These are phyloP conservation scores for Dendronephthya gigantea DNA, from an alignment of 64 coral and sea anemone species.

Conservation along the genomic window DNA sequence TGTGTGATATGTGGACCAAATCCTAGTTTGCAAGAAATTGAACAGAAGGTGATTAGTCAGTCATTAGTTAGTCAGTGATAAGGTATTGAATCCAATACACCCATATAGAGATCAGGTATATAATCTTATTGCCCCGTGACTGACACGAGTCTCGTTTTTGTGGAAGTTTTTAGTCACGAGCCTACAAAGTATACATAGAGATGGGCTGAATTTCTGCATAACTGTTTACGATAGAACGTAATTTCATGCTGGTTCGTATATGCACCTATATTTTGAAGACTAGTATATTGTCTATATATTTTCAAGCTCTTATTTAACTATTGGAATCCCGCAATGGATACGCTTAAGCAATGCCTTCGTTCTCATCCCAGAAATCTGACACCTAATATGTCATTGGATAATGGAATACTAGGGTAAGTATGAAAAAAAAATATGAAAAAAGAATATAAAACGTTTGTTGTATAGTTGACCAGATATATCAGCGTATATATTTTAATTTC, in stretches of 20 bases:
- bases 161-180: too few species aligned
- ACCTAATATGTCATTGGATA: constrained; percentile 63
- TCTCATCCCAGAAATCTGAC: constrained; percentile 83
- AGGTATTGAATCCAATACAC: not conserved
- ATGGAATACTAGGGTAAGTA: constrained; percentile 78
- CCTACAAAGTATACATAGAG: too few species aligned
- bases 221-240: too few species aligned
- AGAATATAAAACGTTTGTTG: too few species aligned
- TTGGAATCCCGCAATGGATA: constrained; percentile 69
- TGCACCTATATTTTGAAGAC: not conserved
- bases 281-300: not conserved
- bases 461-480: too few species aligned
- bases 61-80: not conserved
- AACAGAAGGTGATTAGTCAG: constrained; percentile 48
- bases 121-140: too few species aligned
- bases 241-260: not conserved
- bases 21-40: constrained; percentile 72
- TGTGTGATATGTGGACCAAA: constrained; percentile 95
- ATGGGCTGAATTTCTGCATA: too few species aligned
- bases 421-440: too few species aligned
- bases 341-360: constrained; percentile 57
- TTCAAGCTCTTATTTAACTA: constrained; percentile 72
- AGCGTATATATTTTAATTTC: too few species aligned
- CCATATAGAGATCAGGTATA: too few species aligned
- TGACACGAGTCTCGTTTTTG: too few species aligned